Base-by-base conservation (phyloP, 2,888 invertebrate genomes). In the Stegana nigrithorax region DNA sequence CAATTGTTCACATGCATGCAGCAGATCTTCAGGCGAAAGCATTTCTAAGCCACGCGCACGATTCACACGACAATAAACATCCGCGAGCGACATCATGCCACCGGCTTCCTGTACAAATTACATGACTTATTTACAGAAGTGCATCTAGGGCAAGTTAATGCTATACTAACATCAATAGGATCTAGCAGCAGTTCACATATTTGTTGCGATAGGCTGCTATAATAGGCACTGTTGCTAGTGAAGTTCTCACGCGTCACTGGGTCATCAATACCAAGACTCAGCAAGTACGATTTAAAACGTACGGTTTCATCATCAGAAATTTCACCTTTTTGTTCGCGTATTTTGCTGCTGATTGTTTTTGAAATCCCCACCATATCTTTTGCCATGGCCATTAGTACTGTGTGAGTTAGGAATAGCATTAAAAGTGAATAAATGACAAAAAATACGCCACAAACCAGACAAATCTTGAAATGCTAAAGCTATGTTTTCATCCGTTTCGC, bases 221-320 rank as follows among this genome's bases (percentile, higher is more conserved):
- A 95, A 84, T 96, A 98, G 67, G 92, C 92, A 12, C 91, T 91
- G 69, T 95, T 94, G 60, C 92, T 93, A 80, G 93, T 93, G 81
- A 92, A 96, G 10, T 93, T 90, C 78, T 95, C 95, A 80, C 97
- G 90, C 0, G 98, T 98, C 0, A 98, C 98, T 1, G 98, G 98
- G 87, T 99, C 98, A 80, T 96, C 96, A 70, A 99, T 97, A 73
- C 99, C 99, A 78, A 99, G 89, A 83, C 97, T 98, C 87, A 99
- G 90, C 53, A 99, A 87, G 84, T 98, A 97, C 0, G 97, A 93
- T 83, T 98, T 98, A 84, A 99, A 98, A 74, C 93, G 90, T 4
- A 97, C 90, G 7, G 98, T 98, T 87, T 98, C 98, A 87, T 99
- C 98, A 85, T 98, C 97, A 3, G 96, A 95, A 69, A 98, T 95